These are phyloP conservation scores for Morpho deidamia DNA, from an alignment of 2,888 invertebrate genomes.

Conservation along the genomic window DNA sequence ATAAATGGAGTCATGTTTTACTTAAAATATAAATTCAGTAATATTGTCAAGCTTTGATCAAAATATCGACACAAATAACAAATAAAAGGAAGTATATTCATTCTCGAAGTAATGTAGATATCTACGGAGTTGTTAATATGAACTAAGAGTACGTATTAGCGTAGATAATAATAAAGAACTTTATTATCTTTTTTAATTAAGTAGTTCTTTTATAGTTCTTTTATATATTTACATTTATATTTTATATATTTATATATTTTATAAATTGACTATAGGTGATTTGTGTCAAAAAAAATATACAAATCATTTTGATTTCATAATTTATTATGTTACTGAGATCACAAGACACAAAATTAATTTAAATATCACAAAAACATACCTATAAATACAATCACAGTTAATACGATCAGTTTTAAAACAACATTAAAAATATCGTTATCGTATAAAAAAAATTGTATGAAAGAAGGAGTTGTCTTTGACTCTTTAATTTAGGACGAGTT, in stretches of 20 bases:
- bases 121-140: no score
- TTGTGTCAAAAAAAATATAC: constrained; percentile 7
- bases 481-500: neutral
- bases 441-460: neutral
- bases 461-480: neutral
- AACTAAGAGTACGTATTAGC: no score
- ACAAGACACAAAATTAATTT: constrained; percentile 60
- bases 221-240: no score
- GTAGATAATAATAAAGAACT: no score
- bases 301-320: constrained; percentile 41
- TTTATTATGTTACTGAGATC: constrained; percentile 69
- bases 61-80: no score
- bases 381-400: constrained; percentile 18
- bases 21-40: no score
- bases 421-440: neutral
- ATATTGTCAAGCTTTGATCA: neutral
- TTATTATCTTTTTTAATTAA: no score
- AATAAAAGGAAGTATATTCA: no score
- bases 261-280: neutral
- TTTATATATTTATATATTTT: no score
- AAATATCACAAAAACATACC: constrained; percentile 38
- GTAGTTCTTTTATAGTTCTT: no score
- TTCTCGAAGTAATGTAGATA: no score
- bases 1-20: no score
- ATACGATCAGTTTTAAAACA: constrained; percentile 8